phyloP scores from a whole-genome alignment of 2,113 vertebrate genomes.

The Pedionomus torquatus region DNA sequence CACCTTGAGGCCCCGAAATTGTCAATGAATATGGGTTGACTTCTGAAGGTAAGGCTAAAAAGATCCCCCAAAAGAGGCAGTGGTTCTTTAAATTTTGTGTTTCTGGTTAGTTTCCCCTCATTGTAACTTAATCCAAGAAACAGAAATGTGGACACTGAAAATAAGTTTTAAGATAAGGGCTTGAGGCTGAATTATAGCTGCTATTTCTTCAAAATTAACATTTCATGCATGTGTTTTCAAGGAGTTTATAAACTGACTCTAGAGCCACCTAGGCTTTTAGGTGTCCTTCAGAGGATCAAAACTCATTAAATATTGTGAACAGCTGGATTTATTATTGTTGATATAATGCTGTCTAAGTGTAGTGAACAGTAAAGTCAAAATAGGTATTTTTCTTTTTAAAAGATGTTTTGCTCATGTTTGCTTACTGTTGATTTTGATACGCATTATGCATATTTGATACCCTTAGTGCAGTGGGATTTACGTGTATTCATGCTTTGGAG shows the following conservation, averaged over 20 bases:
- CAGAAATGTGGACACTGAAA: background rate
- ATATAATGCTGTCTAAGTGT: background rate
- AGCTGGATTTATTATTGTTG: background rate
- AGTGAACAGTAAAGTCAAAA: background rate
- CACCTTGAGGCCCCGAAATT: background rate
- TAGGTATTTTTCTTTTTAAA: background rate
- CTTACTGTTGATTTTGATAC: background rate
- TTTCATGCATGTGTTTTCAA: background rate
- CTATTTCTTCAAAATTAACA: background rate
- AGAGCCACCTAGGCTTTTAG: background rate
- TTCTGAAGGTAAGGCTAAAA: background rate
- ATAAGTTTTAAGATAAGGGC: background rate
- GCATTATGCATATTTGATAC: background rate
- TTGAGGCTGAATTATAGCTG: background rate
- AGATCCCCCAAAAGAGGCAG: background rate
- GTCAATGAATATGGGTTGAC: background rate
- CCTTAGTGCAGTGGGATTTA: background rate
- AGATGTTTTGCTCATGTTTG: background rate
- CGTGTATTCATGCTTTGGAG: background rate
- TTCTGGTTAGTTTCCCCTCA: background rate
- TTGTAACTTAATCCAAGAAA: background rate
- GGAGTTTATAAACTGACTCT: background rate
- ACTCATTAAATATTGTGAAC: background rate
- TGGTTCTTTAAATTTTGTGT: constrained; percentile 12
- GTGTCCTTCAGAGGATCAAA: background rate